Evolutionary conservation across 1,140 invertebrate genomes (phyloP).

Genomic region (Philotrypesis tridentata): DNA sequence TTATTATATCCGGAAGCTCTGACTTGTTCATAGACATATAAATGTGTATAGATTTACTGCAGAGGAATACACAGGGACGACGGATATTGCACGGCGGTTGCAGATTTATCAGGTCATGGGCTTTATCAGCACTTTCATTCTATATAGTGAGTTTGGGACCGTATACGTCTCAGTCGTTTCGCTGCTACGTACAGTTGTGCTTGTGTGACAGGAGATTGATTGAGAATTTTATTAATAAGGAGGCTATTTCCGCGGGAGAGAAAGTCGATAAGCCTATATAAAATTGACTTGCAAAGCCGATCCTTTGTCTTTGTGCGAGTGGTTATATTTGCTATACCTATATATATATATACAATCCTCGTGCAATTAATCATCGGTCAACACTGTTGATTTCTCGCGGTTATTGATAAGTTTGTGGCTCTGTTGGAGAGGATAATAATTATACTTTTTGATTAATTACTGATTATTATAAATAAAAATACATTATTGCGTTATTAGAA

Average conservation of each 20-base stretch:
- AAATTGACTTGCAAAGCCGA: background rate
- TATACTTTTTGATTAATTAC: no score
- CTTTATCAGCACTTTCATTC: background rate
- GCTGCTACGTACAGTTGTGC: no score
- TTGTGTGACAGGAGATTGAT: background rate
- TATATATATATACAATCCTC: no score
- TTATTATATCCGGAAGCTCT: background rate
- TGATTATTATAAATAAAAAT: no score
- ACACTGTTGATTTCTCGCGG: background rate
- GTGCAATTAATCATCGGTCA: background rate
- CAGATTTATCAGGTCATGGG: background rate
- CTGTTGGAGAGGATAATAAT: no score
- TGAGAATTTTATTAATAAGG: background rate
- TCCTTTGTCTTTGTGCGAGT: background rate
- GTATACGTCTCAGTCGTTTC: no score
- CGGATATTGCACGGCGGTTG: background rate
- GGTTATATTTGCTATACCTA: no score
- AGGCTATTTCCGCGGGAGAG: background rate
- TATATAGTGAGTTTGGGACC: no score
- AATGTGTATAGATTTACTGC: no score
- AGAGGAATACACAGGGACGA: background rate
- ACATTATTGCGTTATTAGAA: no score
- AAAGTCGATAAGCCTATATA: background rate
- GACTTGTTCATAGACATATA: background rate
- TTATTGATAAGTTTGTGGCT: no score